phyloP scores from a whole-genome alignment of 2,797 vertebrate species.

The Leptodactylus fallax region DNA sequence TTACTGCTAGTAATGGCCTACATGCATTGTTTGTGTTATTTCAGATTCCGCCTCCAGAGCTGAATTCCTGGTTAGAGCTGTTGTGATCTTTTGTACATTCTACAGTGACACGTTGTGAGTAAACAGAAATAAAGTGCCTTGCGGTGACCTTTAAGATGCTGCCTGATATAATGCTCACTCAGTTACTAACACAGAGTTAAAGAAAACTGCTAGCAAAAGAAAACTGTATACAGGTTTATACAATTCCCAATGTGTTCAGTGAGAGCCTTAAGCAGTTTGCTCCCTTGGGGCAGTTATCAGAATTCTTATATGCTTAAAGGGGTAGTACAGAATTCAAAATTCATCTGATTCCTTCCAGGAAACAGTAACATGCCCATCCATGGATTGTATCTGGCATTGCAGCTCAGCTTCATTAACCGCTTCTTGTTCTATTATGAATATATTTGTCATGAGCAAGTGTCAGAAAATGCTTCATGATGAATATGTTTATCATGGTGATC shows the following conservation, averaged over 20 bases:
- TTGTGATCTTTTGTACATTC: constrained; percentile 29
- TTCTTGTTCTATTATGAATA: too few species aligned
- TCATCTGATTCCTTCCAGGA: neutral
- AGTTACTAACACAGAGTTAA: constrained; percentile 15
- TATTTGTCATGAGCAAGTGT: too few species aligned
- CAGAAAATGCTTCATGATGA: too few species aligned
- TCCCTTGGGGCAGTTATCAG: neutral
- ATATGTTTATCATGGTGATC: too few species aligned
- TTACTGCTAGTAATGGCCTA: neutral
- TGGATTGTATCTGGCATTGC: neutral
- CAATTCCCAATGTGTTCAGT: too few species aligned
- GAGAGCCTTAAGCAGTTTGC: neutral
- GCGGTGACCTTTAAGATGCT: constrained; percentile 5
- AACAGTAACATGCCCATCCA: neutral
- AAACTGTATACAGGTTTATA: neutral
- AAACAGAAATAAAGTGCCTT: constrained; percentile 25
- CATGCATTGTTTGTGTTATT: neutral
- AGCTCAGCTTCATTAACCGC: neutral
- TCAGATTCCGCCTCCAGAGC: neutral
- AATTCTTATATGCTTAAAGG: neutral
- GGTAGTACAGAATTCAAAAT: neutral
- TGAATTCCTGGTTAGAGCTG: constrained; percentile 20
- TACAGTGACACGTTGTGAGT: constrained; percentile 16
- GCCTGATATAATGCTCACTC: constrained; percentile 14
- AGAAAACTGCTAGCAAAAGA: neutral